Base-by-base conservation (phyloP, 1,140 invertebrate genomes). In the Magallana gigas region DNA sequence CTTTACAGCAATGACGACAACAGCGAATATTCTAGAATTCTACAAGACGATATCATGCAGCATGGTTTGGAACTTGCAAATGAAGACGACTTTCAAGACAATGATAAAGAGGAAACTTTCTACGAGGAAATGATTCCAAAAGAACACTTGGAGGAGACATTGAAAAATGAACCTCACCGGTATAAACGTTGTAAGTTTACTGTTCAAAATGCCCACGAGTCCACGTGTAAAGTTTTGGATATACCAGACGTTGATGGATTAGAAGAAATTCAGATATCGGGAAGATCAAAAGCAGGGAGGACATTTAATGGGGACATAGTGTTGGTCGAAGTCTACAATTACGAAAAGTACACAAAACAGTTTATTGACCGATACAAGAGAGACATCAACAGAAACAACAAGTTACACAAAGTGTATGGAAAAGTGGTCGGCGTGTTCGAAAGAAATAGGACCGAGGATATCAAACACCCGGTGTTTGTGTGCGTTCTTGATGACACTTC, bases 261-360 rank as follows among this genome's bases (percentile, higher is more conserved):
- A 29, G 36, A 81, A 14, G 84, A 90, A 14, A 92, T 94, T 64
- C 85, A 90, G 60, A 93, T 94, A 14, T 87, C 84, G 3, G 91
- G 93, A 0, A 84, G 93, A 85, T 90, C 90, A 60, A 93, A 91
- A 87, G 91, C 91, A 87, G 93, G 93, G 9, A 91, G 87, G 82
- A 86, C 90, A 7, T 93, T 92, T 87, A 89, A 89, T 29, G 92
- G 89, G 58, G 93, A 94, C 89, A 91, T 91, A 58, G 93, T 94
- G n/a, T 84, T 92, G 18, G 93, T 94, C 1, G 89, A 93, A 85
- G 62, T 94, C 11, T 80, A 92, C 9, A 88, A 88, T 57, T 60
- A 58, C 14, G 81, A 84, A 81, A 81, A 81, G 23, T 81, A 81
- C 29, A 48, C 9, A 81, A 9, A 81, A 86, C 85, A 23, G 83